Evolutionary conservation across 2,797 vertebrate species (phyloP).

Genomic region (Rallus crepitans): DNA sequence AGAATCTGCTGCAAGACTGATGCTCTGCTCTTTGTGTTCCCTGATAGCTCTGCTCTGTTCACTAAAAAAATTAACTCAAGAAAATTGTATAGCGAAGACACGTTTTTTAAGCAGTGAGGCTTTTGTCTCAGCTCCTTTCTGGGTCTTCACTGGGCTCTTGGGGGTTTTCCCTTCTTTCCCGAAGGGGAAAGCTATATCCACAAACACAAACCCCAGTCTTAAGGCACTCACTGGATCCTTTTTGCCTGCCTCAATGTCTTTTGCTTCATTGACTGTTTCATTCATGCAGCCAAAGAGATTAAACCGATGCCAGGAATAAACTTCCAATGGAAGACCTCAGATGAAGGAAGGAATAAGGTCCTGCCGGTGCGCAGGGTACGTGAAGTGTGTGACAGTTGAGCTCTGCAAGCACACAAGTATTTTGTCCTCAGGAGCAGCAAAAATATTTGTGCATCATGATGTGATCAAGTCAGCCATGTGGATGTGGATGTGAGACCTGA

Average conservation of each 20-base stretch:
- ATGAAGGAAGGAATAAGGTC: neutral
- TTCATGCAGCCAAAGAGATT: neutral
- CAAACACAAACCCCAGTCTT: accelerated
- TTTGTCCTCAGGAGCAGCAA: neutral
- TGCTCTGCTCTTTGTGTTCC: conserved; percentile 4
- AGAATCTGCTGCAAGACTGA: neutral
- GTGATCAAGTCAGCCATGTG: neutral
- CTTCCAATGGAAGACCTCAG: neutral
- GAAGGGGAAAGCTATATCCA: neutral
- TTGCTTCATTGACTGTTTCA: neutral
- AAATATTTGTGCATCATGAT: neutral
- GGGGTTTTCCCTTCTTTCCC: neutral
- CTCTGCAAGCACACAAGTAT: neutral
- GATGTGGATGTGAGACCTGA: neutral
- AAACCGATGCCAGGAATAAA: neutral
- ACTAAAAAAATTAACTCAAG: conserved; percentile 1
- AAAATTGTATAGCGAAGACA: neutral
- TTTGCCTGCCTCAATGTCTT: neutral
- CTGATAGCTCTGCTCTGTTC: neutral
- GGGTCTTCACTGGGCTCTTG: neutral
- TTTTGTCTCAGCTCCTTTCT: conserved; percentile 10
- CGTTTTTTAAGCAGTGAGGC: neutral
- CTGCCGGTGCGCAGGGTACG: neutral
- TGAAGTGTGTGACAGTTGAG: neutral
- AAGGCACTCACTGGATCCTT: neutral